A percentile compares a stretch with the other conserved stretches of the same genome.
These are phyloP conservation scores for Pammene aurita DNA, from an alignment of 2,888 invertebrate species.

Conservation along the genomic window DNA sequence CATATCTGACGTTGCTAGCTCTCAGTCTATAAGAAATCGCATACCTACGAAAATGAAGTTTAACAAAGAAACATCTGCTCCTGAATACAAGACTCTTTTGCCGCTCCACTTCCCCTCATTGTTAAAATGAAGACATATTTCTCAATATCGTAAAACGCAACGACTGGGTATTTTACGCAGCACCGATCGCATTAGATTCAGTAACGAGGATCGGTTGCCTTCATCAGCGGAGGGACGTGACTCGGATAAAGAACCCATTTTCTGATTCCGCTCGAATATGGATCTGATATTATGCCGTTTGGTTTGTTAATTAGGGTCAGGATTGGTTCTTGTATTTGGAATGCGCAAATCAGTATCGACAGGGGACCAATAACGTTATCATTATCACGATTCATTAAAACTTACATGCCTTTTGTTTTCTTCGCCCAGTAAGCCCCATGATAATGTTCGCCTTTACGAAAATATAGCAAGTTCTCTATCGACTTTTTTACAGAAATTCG, in stretches of 20 bases:
- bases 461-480: too few species aligned
- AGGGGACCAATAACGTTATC: background rate
- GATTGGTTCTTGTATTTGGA: background rate
- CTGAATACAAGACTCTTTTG: background rate
- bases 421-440: too few species aligned
- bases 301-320: slow-evolving; percentile 33
- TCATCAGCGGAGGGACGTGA: slow-evolving; percentile 42
- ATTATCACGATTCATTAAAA: too few species aligned
- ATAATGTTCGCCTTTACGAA: too few species aligned
- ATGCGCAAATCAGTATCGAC: background rate
- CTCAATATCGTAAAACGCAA: slow-evolving; percentile 35
- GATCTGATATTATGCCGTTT: slow-evolving; percentile 36
- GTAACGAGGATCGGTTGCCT: slow-evolving; percentile 43
- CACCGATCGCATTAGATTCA: slow-evolving; percentile 40
- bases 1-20: too few species aligned
- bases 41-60: background rate
- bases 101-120: background rate
- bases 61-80: background rate
- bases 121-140: slow-evolving; percentile 33
- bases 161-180: slow-evolving; percentile 38
- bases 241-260: slow-evolving; percentile 41
- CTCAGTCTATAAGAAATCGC: too few species aligned
- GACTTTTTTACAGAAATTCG: too few species aligned
- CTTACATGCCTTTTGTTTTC: too few species aligned
- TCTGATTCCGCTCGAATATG: slow-evolving; percentile 38